Conservation (phyloP, 2,113 vertebrate genomes). For the Piaya cayana region DNA sequence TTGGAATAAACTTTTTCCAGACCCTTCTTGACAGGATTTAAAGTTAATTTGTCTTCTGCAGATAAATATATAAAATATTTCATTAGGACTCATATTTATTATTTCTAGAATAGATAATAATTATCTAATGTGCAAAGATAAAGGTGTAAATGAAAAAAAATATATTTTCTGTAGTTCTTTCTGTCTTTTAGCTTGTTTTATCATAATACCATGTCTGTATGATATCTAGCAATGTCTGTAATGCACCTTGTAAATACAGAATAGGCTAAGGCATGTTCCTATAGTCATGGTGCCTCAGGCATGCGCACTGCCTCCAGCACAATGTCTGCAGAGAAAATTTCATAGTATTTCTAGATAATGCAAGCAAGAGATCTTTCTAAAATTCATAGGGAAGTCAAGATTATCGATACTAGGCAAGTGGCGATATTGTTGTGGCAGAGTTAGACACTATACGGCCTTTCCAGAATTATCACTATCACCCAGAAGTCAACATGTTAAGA, state of each 20-base stretch:
- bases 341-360: not conserved
- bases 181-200: not conserved
- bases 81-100: not conserved
- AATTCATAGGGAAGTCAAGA: rapidly evolving
- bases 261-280: not conserved
- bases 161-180: not conserved
- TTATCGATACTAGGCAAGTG: not conserved
- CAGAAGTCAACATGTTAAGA: not conserved
- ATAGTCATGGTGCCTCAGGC: rapidly evolving
- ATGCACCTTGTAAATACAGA: not conserved
- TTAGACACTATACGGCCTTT: not conserved
- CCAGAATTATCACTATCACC: not conserved
- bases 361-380: not conserved
- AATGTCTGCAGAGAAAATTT: not conserved
- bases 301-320: rapidly evolving
- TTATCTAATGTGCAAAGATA: not conserved
- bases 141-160: not conserved
- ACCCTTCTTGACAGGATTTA: not conserved
- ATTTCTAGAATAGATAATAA: not conserved
- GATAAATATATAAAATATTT: not conserved
- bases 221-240: not conserved
- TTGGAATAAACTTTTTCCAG: not conserved
- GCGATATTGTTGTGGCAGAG: rapidly evolving
- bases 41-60: not conserved
- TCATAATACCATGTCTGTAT: rapidly evolving